These are phyloP conservation scores for Helicoverpa assulta DNA, from an alignment of 2,888 invertebrate species.

Conservation along the genomic window DNA sequence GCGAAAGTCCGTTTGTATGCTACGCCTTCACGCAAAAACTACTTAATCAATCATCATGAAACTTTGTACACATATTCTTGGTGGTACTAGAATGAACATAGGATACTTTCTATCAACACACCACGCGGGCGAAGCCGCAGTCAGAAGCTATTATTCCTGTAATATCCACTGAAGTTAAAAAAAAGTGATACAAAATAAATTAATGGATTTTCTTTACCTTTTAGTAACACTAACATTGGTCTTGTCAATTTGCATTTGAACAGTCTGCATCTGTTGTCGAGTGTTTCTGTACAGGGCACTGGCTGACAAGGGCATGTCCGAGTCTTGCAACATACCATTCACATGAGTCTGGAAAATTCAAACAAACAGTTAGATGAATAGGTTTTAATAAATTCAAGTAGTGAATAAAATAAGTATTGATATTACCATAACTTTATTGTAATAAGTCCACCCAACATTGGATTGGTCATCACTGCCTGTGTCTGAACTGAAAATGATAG, in stretches of 20 bases:
- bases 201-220: slow-evolving; percentile 70
- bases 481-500: slow-evolving; percentile 82
- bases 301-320: slow-evolving; percentile 87
- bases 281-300: slow-evolving; percentile 83
- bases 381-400: neutral
- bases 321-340: slow-evolving; percentile 87
- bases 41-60: too few relatives aligned
- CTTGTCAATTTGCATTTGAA: slow-evolving; percentile 87
- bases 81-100: too few relatives aligned
- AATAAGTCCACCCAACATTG: slow-evolving; percentile 93
- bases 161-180: too few relatives aligned
- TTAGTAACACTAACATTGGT: slow-evolving; percentile 86
- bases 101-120: too few relatives aligned
- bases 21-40: too few relatives aligned
- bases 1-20: too few relatives aligned
- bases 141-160: too few relatives aligned
- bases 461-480: slow-evolving; percentile 89
- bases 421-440: slow-evolving; percentile 92
- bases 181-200: neutral
- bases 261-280: slow-evolving; percentile 76
- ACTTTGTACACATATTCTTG: too few relatives aligned
- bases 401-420: neutral
- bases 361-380: neutral
- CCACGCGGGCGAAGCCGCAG: too few relatives aligned
- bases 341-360: slow-evolving; percentile 82